Conservation (phyloP, 2,113 vertebrate species). For the Fregetta grallaria region DNA sequence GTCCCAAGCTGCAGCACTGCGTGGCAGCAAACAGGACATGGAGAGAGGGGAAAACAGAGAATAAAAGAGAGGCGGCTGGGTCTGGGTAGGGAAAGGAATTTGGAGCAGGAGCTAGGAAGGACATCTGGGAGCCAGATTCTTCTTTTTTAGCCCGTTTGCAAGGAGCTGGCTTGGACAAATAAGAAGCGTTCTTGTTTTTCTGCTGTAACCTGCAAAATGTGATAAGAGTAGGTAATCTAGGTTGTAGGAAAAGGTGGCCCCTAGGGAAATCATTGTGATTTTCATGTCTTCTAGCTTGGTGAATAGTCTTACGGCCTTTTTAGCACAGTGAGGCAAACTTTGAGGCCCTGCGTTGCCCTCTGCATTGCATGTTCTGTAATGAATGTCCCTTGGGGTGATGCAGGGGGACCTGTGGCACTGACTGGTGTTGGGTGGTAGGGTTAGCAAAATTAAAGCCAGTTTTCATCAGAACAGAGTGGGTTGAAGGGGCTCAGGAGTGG, state of each 20-base stretch:
- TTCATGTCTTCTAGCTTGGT: background rate
- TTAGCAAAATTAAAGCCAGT: background rate
- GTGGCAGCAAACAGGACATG: background rate
- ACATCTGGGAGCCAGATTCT: slow-evolving; percentile 45
- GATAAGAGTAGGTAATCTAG: background rate
- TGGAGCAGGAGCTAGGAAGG: background rate
- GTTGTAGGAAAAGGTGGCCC: background rate
- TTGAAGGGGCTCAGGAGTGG: background rate
- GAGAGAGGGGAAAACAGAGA: background rate
- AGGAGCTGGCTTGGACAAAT: background rate
- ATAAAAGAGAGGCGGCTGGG: background rate
- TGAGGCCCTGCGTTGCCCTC: background rate
- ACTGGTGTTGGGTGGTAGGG: background rate
- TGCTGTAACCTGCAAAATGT: background rate
- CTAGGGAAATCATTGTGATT: background rate
- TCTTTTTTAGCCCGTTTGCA: background rate
- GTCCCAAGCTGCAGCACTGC: background rate
- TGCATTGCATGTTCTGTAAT: background rate
- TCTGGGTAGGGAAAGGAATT: background rate
- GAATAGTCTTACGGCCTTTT: background rate
- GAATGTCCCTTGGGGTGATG: background rate
- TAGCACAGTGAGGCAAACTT: background rate
- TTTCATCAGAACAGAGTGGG: background rate
- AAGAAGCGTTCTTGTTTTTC: background rate
- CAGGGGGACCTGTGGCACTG: background rate